Percentiles rank a stretch among this genome's conserved stretches.
These are phyloP conservation scores for Drosophila tani DNA, from an alignment of 1,140 invertebrate species.

Conservation along the genomic window DNA sequence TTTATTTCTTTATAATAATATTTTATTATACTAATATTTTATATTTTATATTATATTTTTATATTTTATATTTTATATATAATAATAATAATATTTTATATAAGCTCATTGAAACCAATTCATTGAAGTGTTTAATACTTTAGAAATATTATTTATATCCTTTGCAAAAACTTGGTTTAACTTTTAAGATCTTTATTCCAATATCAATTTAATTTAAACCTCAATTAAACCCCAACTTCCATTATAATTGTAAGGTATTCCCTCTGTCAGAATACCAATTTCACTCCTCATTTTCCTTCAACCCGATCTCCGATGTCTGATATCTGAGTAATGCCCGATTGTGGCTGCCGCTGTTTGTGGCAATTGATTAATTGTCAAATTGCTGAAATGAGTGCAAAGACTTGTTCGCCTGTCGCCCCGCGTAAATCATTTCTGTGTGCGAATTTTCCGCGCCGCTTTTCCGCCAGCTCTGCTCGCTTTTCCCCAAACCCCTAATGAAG, in stretches of 20 bases:
- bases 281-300: conserved; percentile 29
- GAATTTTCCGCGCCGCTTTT: conserved; percentile 41
- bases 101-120: too few species aligned
- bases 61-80: too few species aligned
- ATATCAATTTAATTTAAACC: background rate
- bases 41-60: too few species aligned
- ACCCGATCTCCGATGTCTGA: conserved; percentile 2
- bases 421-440: conserved; percentile 73
- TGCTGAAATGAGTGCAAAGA: conserved; percentile 83
- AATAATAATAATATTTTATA: too few species aligned
- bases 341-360: conserved; percentile 57
- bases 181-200: background rate
- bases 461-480: conserved; percentile 28
- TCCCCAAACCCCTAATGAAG: conserved; percentile 62
- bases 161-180: too few species aligned
- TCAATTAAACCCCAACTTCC: background rate
- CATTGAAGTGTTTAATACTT: too few species aligned
- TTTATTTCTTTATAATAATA: too few species aligned
- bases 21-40: too few species aligned
- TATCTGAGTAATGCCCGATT: conserved; percentile 67
- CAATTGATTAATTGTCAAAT: conserved; percentile 83
- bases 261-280: background rate
- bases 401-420: conserved; percentile 71
- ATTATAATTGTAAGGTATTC: background rate
- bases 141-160: too few species aligned